Conservation (phyloP, 2,797 vertebrate genomes). For the Salarias fasciatus region DNA sequence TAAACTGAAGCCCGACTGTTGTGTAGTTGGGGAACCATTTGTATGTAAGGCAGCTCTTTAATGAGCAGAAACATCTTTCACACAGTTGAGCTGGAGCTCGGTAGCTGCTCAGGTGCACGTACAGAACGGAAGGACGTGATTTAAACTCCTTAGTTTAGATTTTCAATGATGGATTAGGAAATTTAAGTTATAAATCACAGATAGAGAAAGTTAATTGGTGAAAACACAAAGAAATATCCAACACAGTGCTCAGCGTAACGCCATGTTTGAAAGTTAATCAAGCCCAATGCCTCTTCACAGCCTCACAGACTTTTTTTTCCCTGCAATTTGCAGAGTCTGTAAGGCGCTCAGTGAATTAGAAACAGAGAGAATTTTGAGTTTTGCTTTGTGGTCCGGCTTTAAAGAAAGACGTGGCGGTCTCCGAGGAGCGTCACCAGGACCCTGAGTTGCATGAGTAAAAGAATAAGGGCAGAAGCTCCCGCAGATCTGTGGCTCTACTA, state of each 20-base stretch:
- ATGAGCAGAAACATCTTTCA: slow-evolving; percentile 24
- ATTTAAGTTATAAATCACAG: slow-evolving; percentile 11
- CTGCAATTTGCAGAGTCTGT: slow-evolving; percentile 24
- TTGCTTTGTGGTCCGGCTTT: slow-evolving; percentile 41
- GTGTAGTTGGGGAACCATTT: slow-evolving; percentile 36
- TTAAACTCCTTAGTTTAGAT: slow-evolving; percentile 26
- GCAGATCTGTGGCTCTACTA: slow-evolving; percentile 46
- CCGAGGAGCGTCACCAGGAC: slow-evolving; percentile 44
- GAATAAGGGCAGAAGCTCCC: slow-evolving; percentile 30
- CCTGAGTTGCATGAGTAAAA: slow-evolving; percentile 49
- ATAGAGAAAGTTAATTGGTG: slow-evolving; percentile 6
- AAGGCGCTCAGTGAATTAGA: slow-evolving; percentile 34
- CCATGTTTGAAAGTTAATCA: slow-evolving; percentile 25
- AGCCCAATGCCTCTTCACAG: slow-evolving; percentile 18
- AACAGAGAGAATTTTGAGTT: slow-evolving; percentile 43
- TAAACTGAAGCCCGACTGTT: slow-evolving; percentile 13
- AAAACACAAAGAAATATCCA: not conserved
- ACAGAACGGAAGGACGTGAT: slow-evolving; percentile 79
- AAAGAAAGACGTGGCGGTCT: slow-evolving; percentile 52
- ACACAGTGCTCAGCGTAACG: slow-evolving; percentile 21
- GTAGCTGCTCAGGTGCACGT: slow-evolving; percentile 27
- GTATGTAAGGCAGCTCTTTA: slow-evolving; percentile 20
- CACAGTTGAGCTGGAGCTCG: slow-evolving; percentile 30
- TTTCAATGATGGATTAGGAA: not conserved
- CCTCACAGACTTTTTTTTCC: slow-evolving; percentile 15